These are phyloP conservation scores for Actenoides hombroni DNA, from an alignment of 2,113 vertebrate genomes.

Conservation along the genomic window DNA sequence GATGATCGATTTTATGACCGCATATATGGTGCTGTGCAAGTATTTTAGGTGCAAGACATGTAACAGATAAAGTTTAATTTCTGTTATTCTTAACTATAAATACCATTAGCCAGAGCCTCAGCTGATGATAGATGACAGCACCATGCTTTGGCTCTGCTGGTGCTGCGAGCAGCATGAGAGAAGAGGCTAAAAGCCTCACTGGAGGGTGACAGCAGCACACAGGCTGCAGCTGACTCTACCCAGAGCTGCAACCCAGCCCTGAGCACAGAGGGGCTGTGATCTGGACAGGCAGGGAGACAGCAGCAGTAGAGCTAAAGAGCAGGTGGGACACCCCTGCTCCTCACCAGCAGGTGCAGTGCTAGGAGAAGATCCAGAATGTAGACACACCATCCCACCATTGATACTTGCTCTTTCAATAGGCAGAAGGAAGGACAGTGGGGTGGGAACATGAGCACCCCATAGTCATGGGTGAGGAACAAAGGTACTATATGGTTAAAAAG, in stretches of 20 bases:
- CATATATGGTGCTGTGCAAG: fast-evolving
- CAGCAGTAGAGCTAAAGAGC: neutral
- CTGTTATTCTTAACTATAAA: neutral
- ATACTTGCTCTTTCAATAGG: neutral
- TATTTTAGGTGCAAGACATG: neutral
- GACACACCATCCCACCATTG: no score
- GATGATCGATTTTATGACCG: fast-evolving
- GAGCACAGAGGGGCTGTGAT: fast-evolving
- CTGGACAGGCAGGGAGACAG: neutral
- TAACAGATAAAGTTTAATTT: neutral
- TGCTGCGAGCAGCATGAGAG: neutral
- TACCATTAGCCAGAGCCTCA: neutral
- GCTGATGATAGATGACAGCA: neutral
- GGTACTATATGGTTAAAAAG: neutral
- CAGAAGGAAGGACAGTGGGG: neutral
- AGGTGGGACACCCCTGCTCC: neutral
- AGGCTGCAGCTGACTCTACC: neutral
- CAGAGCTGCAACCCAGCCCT: neutral
- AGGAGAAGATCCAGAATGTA: neutral
- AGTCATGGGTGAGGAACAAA: no score
- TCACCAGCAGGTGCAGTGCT: fast-evolving
- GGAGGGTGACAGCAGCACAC: neutral
- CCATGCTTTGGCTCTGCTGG: neutral
- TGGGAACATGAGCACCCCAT: neutral
- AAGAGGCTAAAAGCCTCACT: neutral